phyloP scores from a whole-genome alignment of 2,113 vertebrate genomes.

The Saiga tatarica region DNA sequence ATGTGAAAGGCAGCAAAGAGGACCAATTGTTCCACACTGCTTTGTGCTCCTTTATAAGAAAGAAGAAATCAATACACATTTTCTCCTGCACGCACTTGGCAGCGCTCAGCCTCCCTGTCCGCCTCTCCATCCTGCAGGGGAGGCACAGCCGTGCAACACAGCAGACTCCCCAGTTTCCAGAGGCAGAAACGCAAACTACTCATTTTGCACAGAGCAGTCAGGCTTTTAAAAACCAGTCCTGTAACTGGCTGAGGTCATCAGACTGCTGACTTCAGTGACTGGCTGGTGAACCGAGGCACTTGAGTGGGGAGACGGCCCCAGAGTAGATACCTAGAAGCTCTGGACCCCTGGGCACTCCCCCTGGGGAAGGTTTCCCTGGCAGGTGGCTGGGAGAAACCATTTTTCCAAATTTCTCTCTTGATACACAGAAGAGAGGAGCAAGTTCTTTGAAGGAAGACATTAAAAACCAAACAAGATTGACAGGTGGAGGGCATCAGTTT shows the following conservation, averaged over 20 bases:
- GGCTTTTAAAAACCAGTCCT: background rate
- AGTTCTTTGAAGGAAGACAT: background rate
- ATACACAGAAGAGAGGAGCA: background rate
- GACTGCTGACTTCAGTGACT: background rate
- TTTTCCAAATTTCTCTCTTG: background rate
- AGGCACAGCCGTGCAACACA: background rate
- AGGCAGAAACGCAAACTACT: background rate
- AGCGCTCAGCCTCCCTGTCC: background rate
- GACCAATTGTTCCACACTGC: conserved; percentile 60
- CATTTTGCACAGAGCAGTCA: background rate
- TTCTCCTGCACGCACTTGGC: conserved; percentile 66
- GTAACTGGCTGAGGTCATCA: background rate
- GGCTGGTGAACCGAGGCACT: background rate
- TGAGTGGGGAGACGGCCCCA: background rate
- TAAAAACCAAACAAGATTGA: background rate
- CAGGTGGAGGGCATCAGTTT: background rate
- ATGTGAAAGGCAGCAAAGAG: conserved; percentile 60
- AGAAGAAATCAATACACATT: conserved; percentile 76
- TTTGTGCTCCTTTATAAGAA: conserved; percentile 71
- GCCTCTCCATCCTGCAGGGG: background rate
- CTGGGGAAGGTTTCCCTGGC: background rate
- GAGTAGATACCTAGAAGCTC: background rate
- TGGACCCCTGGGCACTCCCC: background rate
- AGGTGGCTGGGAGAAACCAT: background rate
- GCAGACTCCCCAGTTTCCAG: background rate